Base-by-base conservation (phyloP, 2,797 vertebrate genomes). In the Capromys pilorides region DNA sequence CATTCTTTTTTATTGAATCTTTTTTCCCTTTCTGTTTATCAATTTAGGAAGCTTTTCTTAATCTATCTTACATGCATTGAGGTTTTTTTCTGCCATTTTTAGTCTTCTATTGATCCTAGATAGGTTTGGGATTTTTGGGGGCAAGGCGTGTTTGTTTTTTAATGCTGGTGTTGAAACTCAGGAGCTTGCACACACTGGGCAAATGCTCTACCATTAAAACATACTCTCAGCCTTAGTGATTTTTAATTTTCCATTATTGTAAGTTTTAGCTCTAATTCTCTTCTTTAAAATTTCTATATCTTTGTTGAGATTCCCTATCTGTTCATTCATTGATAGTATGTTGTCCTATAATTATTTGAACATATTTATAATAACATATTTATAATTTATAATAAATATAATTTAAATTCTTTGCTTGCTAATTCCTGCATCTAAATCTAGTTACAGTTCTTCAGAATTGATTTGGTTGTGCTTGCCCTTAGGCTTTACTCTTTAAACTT, bases 341-440 rank as follows among this genome's bases (percentile, higher is more conserved):
- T 31, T 82, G 57, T 87, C n/a, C 33, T 82, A 77, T 33, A 61
- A 82, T 77, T 82, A 66, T 82, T 91, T 77, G 36, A 81, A 87
- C 69, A 73, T 62, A 57, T 81, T 94, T 73, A 31, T 94, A 86
- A 86, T 45, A 61, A 87, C 69, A 73, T 62, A 57, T 81, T 94
- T 73, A 31, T 94, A 86, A 86, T 45, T n/a, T n/a, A n/a, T n/a
- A n/a, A n/a, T n/a, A n/a, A n/a, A n/a, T n/a, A n/a, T n/a, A n/a
- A 61, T 86, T 67, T 22, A n/a, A 31, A 62, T 69, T 67, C 6
- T 81, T 88, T 39, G 8, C 79, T 54, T 81, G 28, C 39, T 86
- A 59, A 82, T 18, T 87, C 26, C 9, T 81, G 33, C 13, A 41
- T 59, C 66, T 94, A n/a, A 7, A 81, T 66, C 45, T 21, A 62